Base-by-base conservation (phyloP, 2,888 invertebrate species). In the Xestia c-nigrum region DNA sequence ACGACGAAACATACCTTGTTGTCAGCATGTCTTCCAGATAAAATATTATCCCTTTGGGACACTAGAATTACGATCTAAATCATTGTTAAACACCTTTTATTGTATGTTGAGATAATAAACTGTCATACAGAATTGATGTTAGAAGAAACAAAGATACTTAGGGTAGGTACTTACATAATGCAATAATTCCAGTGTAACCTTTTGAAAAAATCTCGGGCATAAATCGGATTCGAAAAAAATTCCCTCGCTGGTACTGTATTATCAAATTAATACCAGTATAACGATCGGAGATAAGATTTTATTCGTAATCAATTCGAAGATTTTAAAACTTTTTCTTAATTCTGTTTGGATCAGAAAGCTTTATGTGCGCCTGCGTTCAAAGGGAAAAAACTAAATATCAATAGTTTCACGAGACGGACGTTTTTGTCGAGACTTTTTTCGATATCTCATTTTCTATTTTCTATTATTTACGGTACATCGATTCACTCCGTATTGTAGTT, bases 1-100 rank as follows among this genome's bases (percentile, higher is more conserved):
- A 90, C 91, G 78, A 84, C 89, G 81, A 88, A 91, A 93, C 91
- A 89, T 91, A 92, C 89, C 85, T 89, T 85, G 89, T 92, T 88
- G 89, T 87, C 91, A 90, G 88, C 85, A 87, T 31, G 87, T 80
- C 85, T 81, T 85, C 86, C 83, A 83, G 80, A 82, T 91, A 87
- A 91, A 87, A 83, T 88, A 90, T 90, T 81, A 88, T 89, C 85
- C 91, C 89, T 75, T 57, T 81, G 88, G 80, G 86, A 43, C 78
- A 78, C 76, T 74, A 72, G 73, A 81, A 67, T 80, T 78, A 73
- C 76, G 74, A 72, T 67, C 72, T 71, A 82, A 76, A 78, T 76
- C 74, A 78, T 76, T 71, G 70, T 73, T 68, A 46, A 78, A 67
- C 71, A 66, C 52, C 71, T 76, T 66, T 59, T 72, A 67, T 43